phyloP scores from a whole-genome alignment of 30 jellyfish, hydroid and myxozoan genomes.

The Nemopilema nomurai region DNA sequence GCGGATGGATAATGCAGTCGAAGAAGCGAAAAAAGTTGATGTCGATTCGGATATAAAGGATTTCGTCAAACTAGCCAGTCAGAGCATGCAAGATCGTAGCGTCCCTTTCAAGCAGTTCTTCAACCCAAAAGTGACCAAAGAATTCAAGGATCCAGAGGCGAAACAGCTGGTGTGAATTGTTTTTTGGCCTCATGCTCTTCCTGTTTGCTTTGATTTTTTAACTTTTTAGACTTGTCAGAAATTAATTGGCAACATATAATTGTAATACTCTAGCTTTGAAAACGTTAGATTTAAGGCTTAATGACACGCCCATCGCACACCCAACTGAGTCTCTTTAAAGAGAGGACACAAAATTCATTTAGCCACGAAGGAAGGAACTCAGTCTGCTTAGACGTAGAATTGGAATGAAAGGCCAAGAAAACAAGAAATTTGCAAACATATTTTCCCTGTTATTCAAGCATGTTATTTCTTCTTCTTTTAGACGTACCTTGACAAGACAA shows the following conservation, averaged over 20 bases:
- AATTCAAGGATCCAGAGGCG: conserved; percentile 55
- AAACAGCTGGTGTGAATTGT: conserved; percentile 33
- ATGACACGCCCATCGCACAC: no score
- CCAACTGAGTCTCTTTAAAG: no score
- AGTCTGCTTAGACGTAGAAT: no score
- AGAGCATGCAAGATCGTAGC: conserved; percentile 31
- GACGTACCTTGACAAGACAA: conserved; percentile 53
- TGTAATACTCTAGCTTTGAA: no score
- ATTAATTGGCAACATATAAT: no score
- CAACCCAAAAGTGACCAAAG: conserved; percentile 59
- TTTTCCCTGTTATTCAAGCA: not conserved
- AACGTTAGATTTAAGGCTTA: no score
- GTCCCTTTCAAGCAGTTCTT: conserved; percentile 50
- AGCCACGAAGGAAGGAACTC: no score
- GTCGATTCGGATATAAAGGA: conserved; percentile 37
- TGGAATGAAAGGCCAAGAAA: no score
- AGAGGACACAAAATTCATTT: no score
- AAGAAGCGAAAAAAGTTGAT: conserved; percentile 48
- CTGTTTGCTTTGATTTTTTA: no score
- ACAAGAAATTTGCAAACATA: no score
- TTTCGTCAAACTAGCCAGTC: conserved; percentile 43
- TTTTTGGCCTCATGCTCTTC: not conserved
- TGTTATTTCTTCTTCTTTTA: conserved; percentile 4
- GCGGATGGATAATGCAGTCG: conserved; percentile 55
- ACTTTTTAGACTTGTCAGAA: no score